Percentiles rank a stretch among this genome's conserved stretches.
These are phyloP conservation scores for Macrosoma leucophasiata DNA, from an alignment of 2,888 invertebrate genomes.

Conservation along the genomic window DNA sequence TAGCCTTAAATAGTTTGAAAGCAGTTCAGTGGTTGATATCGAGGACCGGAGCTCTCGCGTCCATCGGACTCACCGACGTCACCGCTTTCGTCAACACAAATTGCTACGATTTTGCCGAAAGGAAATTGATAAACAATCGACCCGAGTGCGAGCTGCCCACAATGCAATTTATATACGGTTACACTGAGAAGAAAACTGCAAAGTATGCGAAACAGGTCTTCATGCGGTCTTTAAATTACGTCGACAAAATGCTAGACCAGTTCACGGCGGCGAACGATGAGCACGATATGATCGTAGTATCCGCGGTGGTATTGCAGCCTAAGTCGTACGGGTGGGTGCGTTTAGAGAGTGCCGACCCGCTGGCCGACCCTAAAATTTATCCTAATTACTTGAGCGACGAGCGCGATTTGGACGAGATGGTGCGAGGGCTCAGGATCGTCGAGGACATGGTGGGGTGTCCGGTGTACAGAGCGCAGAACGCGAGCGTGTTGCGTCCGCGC, in stretches of 20 bases:
- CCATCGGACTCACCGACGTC: conserved; percentile 43
- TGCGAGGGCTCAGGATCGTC: conserved; percentile 36
- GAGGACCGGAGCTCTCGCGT: conserved; percentile 36
- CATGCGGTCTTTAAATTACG: conserved; percentile 21
- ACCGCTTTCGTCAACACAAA: conserved; percentile 38
- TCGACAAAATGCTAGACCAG: conserved; percentile 32
- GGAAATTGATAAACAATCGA: conserved; percentile 29
- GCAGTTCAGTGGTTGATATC: conserved; percentile 27
- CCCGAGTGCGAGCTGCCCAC: conserved; percentile 41
- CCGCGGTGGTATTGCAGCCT: conserved; percentile 39
- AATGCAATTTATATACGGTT: conserved; percentile 40
- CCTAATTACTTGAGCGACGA: conserved; percentile 43
- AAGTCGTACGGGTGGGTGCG: conserved; percentile 40
- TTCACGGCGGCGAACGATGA: conserved; percentile 31
- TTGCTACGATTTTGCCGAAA: conserved; percentile 38
- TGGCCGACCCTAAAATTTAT: conserved; percentile 34
- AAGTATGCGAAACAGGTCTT: conserved; percentile 22
- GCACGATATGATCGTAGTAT: conserved; percentile 31
- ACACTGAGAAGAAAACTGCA: conserved; percentile 31
- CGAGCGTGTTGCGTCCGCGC: conserved; percentile 30
- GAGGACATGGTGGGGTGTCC: conserved; percentile 33
- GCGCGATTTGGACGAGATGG: conserved; percentile 37
- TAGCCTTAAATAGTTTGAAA: conserved; percentile 18
- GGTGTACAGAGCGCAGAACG: conserved; percentile 29
- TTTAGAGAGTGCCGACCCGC: conserved; percentile 37